These are phyloP conservation scores for Meta bourneti DNA, from an alignment of 2,888 invertebrate species.

Conservation along the genomic window DNA sequence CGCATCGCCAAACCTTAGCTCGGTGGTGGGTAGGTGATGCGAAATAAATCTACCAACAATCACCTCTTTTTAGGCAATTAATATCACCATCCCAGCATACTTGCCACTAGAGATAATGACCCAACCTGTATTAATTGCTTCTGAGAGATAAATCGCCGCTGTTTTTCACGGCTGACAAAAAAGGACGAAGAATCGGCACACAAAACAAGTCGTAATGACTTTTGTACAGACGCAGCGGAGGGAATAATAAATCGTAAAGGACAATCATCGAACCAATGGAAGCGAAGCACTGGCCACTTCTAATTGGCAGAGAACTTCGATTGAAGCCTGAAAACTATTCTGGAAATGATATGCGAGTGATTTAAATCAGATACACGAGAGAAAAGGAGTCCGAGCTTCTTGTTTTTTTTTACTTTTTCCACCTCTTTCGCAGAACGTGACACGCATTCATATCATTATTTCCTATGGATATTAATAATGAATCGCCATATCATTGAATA, in stretches of 20 bases:
- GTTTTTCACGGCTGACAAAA: constrained; percentile 53
- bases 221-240: constrained; percentile 55
- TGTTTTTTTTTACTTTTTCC: constrained; percentile 44
- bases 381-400: constrained; percentile 40
- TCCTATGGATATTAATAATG: constrained; percentile 57
- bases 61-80: constrained; percentile 47
- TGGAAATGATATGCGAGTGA: constrained; percentile 67
- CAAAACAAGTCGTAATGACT: constrained; percentile 58
- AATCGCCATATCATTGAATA: constrained; percentile 55
- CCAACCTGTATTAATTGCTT: constrained; percentile 57
- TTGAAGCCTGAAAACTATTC: constrained; percentile 31
- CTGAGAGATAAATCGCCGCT: constrained; percentile 47
- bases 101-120: constrained; percentile 50
- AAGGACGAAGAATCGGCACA: constrained; percentile 52
- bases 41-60: constrained; percentile 29
- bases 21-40: neutral
- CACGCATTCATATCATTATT: constrained; percentile 20
- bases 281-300: constrained; percentile 17
- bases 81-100: constrained; percentile 32
- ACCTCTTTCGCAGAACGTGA: constrained; percentile 32
- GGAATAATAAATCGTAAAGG: constrained; percentile 66
- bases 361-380: constrained; percentile 56
- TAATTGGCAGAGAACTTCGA: constrained; percentile 54
- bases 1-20: too few species aligned
- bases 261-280: constrained; percentile 56